Base-by-base conservation (phyloP, 2,888 invertebrate genomes). In the Peribatodes rhomboidaria region DNA sequence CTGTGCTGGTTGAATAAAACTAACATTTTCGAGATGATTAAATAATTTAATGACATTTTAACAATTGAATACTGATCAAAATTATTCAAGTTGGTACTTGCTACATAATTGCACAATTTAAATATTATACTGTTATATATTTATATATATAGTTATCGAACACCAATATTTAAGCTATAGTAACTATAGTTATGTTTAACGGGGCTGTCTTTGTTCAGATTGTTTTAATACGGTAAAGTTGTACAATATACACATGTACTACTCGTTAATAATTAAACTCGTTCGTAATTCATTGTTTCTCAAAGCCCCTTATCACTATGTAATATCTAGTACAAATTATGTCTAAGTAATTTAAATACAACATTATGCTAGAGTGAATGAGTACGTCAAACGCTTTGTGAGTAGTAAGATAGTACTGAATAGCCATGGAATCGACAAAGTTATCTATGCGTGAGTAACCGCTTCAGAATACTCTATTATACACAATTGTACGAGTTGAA, bases 21-120 rank as follows among this genome's bases (percentile, higher is more conserved):
- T 13, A 22, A 27, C 71, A 71, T 42, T 46, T 56, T 62, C 70
- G 62, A 72, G 78, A 86, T 81, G 87, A 87, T 88, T 88, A 88
- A 86, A 88, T 89, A 87, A 85, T 90, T 91, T 92, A 92, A 86
- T 93, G 83, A 85, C 82, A 84, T 75, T 80, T 85, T 83, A 91
- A 92, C 89, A 88, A 74, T 89, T 82, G 81, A 89, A 92, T 91
- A 92, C 90, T 89, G 90, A 87, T 81, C 77, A 78, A 84, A 71
- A 81, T 80, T 77, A 80, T 78, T 78, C 72, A 76, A 76, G 74
- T 55, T 46, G 55, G 55, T 82, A 80, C 73, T 73, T 71, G 70
- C 85, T 88, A 88, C 75, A 79, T 87, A 87, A 88, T 88, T 88
- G 88, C 86, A 87, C 84, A 80, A 80, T 79, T 67, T 69, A 68